phyloP scores from a whole-genome alignment of 2,797 vertebrate genomes.

The Rhynchonycteris naso region DNA sequence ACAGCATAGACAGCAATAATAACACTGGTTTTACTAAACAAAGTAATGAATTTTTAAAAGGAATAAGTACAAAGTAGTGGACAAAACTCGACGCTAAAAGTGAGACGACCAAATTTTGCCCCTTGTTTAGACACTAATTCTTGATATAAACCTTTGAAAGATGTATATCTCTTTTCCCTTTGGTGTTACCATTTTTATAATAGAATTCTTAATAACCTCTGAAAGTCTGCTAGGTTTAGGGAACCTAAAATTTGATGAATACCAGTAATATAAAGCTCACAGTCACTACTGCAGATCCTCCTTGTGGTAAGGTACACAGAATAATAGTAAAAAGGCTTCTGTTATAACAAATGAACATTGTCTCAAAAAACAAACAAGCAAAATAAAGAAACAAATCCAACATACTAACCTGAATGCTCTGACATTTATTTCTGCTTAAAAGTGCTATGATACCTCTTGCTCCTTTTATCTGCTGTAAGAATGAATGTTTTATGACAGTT shows the following conservation, averaged over 20 bases:
- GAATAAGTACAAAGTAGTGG: not conserved
- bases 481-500: not conserved
- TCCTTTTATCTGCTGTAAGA: not conserved
- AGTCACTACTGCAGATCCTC: not conserved
- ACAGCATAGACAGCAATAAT: not conserved
- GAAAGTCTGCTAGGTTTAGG: not conserved
- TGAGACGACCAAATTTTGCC: not conserved
- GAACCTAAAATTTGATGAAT: not conserved
- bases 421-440: not conserved
- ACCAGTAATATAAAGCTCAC: not conserved
- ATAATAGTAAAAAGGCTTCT: not conserved
- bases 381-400: not conserved
- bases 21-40: not conserved
- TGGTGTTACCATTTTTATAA: not conserved
- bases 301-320: not conserved
- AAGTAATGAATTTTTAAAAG: not conserved
- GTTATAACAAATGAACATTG: not conserved
- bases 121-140: not conserved
- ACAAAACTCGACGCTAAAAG: not conserved
- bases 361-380: not conserved
- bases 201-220: not conserved
- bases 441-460: not conserved
- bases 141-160: not conserved
- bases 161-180: not conserved
- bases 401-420: not conserved